Percentiles rank a stretch among this genome's conserved stretches.
phyloP scores from a whole-genome alignment of 2,888 invertebrate genomes.

The Epinotia brunnichana region DNA sequence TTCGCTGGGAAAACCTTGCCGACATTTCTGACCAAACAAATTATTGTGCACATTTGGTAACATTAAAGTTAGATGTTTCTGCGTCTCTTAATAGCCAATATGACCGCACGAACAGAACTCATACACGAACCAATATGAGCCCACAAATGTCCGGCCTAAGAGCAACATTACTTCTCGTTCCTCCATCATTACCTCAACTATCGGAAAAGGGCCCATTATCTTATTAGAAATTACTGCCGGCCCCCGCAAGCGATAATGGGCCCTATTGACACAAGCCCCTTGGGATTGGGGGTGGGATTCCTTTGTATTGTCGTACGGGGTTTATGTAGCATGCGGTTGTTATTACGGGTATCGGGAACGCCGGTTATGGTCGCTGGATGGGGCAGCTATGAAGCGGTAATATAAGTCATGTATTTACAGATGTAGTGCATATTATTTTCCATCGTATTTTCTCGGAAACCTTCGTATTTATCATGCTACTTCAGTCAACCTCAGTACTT shows the following conservation, averaged over 20 bases:
- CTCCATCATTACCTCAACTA: conserved; percentile 51
- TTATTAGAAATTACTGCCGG: conserved; percentile 70
- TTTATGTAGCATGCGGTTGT: conserved; percentile 63
- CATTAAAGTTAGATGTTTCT: background rate
- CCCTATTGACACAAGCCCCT: conserved; percentile 51
- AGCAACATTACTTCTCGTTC: conserved; percentile 30
- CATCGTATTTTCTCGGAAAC: too few relatives aligned
- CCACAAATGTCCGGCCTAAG: conserved; percentile 20
- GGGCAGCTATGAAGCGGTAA: background rate
- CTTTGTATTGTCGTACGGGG: conserved; percentile 55
- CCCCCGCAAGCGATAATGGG: conserved; percentile 51
- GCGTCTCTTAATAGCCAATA: conserved; percentile 2
- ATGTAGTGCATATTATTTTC: too few relatives aligned
- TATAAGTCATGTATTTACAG: too few relatives aligned
- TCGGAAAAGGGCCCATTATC: conserved; percentile 70
- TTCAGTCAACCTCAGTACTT: too few relatives aligned
- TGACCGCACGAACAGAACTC: conserved; percentile 4
- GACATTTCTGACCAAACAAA: too few relatives aligned
- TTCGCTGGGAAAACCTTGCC: too few relatives aligned
- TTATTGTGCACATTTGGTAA: background rate
- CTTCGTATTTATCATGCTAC: too few relatives aligned
- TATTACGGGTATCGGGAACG: conserved; percentile 62
- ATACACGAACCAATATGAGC: conserved; percentile 19
- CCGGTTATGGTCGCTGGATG: conserved; percentile 42
- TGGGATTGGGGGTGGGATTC: conserved; percentile 54